Evolutionary conservation across 2,797 vertebrate genomes (phyloP).

Genomic region (Australoheros facetus): DNA sequence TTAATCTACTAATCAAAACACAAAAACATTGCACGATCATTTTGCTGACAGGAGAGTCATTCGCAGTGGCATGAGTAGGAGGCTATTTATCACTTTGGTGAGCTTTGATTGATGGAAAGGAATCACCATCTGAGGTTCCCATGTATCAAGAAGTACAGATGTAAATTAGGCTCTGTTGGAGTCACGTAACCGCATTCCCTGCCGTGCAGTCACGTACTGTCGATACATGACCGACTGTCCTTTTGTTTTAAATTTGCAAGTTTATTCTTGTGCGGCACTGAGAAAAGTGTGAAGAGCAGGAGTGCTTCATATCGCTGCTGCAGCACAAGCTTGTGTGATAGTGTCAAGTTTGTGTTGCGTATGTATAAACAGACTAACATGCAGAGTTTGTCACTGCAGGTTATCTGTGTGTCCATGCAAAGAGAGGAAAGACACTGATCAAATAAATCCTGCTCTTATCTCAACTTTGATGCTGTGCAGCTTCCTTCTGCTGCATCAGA

Average conservation of each 20-base stretch:
- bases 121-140: constrained; percentile 51
- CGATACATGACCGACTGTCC: constrained; percentile 13
- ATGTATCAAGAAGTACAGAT: constrained; percentile 30
- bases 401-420: constrained; percentile 53
- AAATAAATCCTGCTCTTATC: constrained; percentile 57
- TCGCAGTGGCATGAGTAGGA: constrained; percentile 15
- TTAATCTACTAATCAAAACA: constrained; percentile 11
- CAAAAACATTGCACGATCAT: not conserved
- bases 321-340: constrained; percentile 6
- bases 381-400: constrained; percentile 10
- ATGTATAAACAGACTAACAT: not conserved
- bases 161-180: constrained; percentile 25
- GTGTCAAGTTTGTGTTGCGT: not conserved
- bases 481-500: constrained; percentile 22
- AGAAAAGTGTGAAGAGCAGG: constrained; percentile 29
- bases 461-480: constrained; percentile 10
- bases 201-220: constrained; percentile 11
- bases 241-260: constrained; percentile 53
- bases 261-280: constrained; percentile 57
- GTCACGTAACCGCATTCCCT: constrained; percentile 60
- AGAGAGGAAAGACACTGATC: constrained; percentile 29
- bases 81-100: constrained; percentile 15
- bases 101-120: constrained; percentile 53
- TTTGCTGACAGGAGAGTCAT: not conserved
- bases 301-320: constrained; percentile 28